phyloP scores from a whole-genome alignment of 2,888 invertebrate genomes.

The Amiota minor region DNA sequence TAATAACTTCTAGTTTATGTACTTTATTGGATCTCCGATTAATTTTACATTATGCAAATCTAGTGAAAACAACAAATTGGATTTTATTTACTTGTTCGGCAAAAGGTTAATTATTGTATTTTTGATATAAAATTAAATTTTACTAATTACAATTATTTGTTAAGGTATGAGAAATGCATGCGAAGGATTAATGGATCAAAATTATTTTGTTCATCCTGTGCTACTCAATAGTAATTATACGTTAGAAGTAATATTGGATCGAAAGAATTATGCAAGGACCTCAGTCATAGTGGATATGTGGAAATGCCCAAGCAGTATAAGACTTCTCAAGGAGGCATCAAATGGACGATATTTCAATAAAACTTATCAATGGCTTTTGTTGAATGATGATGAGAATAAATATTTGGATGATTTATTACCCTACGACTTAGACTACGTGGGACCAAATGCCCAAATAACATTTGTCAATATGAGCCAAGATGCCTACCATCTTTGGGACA shows the following conservation, averaged over 20 bases:
- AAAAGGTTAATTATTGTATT: slow-evolving; percentile 46
- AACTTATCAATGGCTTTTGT: slow-evolving; percentile 70
- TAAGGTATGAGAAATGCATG: slow-evolving; percentile 43
- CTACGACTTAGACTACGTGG: slow-evolving; percentile 53
- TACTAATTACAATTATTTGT: background rate
- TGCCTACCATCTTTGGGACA: slow-evolving; percentile 58
- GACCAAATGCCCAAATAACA: slow-evolving; percentile 69
- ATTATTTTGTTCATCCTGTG: slow-evolving; percentile 52
- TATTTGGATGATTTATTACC: slow-evolving; percentile 49
- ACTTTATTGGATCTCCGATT: slow-evolving; percentile 29
- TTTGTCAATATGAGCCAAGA: slow-evolving; percentile 52
- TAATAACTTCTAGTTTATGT: no score
- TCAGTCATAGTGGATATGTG: slow-evolving; percentile 60
- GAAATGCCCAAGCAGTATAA: slow-evolving; percentile 46
- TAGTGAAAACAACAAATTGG: slow-evolving; percentile 53
- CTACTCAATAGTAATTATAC: slow-evolving; percentile 46
- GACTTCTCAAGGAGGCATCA: slow-evolving; percentile 54
- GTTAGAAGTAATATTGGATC: slow-evolving; percentile 47
- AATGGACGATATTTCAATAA: slow-evolving; percentile 63
- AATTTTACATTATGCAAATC: slow-evolving; percentile 51
- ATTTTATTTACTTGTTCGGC: slow-evolving; percentile 58
- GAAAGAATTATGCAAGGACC: slow-evolving; percentile 53
- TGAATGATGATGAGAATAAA: slow-evolving; percentile 52
- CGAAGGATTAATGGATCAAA: slow-evolving; percentile 44
- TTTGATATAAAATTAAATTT: background rate